Evolutionary conservation across 1,140 invertebrate genomes (phyloP).

Genomic region (Papilio polyxenes): DNA sequence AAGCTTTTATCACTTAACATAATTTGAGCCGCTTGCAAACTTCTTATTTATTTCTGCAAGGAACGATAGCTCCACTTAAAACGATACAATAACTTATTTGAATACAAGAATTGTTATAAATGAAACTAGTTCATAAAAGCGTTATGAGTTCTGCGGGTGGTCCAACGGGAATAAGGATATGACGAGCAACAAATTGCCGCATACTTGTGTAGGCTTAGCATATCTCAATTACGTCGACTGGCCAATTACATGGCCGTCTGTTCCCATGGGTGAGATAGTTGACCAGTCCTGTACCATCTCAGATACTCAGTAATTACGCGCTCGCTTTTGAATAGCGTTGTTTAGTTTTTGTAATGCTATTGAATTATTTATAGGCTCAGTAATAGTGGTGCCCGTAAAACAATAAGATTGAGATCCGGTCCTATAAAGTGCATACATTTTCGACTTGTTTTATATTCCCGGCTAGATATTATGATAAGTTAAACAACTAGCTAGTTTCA

Average conservation of each 20-base stretch:
- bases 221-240: slow-evolving; percentile 56
- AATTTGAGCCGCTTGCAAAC: background rate
- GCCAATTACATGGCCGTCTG: slow-evolving; percentile 53
- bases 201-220: slow-evolving; percentile 51
- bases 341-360: slow-evolving; percentile 47
- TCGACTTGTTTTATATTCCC: slow-evolving; percentile 38
- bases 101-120: slow-evolving; percentile 17
- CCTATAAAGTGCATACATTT: slow-evolving; percentile 41
- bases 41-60: background rate
- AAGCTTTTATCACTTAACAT: background rate
- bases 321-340: slow-evolving; percentile 50
- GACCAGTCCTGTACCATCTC: slow-evolving; percentile 42
- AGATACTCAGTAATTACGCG: slow-evolving; percentile 53
- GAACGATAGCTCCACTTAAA: background rate
- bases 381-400: slow-evolving; percentile 41
- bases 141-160: slow-evolving; percentile 49
- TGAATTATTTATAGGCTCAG: slow-evolving; percentile 46
- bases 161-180: slow-evolving; percentile 45
- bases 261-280: slow-evolving; percentile 45
- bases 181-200: slow-evolving; percentile 54
- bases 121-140: background rate
- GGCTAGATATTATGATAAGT: slow-evolving; percentile 39
- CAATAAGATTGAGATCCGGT: slow-evolving; percentile 41
- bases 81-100: background rate
- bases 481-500: slow-evolving; percentile 35